Evolutionary conservation across 2,888 invertebrate species (phyloP).

Genomic region (Trilocha varians): DNA sequence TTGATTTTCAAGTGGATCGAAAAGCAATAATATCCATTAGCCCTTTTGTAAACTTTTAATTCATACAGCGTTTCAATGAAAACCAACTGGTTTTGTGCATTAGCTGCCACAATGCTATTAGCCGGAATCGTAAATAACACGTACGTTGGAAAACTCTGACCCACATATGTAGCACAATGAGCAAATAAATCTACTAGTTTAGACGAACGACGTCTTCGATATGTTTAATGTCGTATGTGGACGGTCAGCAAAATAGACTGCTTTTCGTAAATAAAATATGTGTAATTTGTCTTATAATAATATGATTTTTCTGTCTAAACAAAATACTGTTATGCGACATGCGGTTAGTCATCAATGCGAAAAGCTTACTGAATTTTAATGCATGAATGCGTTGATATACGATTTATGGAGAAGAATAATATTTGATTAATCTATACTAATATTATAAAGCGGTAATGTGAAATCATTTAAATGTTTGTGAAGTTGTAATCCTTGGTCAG

Average conservation of each 20-base stretch:
- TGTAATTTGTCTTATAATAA: not conserved
- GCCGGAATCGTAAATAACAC: slow-evolving; percentile 35
- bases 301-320: not conserved
- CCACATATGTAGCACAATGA: slow-evolving; percentile 50
- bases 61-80: not conserved
- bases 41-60: no score
- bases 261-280: slow-evolving; percentile 2
- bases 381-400: no score
- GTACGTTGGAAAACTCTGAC: slow-evolving; percentile 51
- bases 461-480: no score
- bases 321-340: not conserved
- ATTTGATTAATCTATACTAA: no score
- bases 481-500: no score
- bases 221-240: slow-evolving; percentile 2
- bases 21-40: no score
- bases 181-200: slow-evolving; percentile 53
- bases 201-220: slow-evolving; percentile 35
- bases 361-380: not conserved
- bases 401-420: no score
- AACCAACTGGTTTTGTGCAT: slow-evolving; percentile 20
- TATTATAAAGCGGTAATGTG: no score
- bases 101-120: slow-evolving; percentile 35
- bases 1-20: no score
- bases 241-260: not conserved
- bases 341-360: not conserved